phyloP scores from a whole-genome alignment of 2,113 vertebrate species.

The Bathybates hornii region DNA sequence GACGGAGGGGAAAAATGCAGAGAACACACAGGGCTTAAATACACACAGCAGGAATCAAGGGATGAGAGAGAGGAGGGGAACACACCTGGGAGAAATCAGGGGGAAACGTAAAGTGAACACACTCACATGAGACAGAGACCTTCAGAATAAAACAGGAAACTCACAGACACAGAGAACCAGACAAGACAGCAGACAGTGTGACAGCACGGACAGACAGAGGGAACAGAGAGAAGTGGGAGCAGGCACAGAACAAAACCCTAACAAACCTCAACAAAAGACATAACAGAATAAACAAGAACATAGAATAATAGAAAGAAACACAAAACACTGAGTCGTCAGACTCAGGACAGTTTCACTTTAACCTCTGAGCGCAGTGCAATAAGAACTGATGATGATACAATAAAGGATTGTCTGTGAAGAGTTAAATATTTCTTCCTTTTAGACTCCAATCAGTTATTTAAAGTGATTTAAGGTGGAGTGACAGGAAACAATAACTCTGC shows the following conservation, averaged over 20 bases:
- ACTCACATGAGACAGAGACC: fast-evolving
- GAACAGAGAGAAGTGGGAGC: background rate
- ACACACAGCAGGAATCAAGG: background rate
- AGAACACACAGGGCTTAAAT: background rate
- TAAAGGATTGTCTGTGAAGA: background rate
- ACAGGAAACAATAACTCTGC: background rate
- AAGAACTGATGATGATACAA: background rate
- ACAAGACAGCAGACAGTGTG: background rate
- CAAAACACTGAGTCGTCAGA: background rate
- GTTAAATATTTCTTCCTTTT: background rate
- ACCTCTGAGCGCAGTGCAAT: fast-evolving
- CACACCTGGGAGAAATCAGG: background rate
- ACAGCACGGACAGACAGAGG: background rate
- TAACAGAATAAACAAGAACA: background rate
- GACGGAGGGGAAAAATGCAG: fast-evolving
- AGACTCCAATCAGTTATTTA: fast-evolving
- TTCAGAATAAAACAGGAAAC: background rate
- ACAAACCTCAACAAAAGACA: background rate
- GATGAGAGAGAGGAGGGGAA: fast-evolving
- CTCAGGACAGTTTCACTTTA: background rate
- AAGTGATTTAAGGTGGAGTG: background rate
- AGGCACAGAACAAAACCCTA: fast-evolving
- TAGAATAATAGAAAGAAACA: background rate
- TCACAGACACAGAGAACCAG: background rate
- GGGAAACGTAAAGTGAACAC: fast-evolving